Evolutionary conservation across 2,113 vertebrate species (phyloP), one percentile per base, ranked within the genome.

Genomic region (Pseudolaguvia tuberculata): DNA sequence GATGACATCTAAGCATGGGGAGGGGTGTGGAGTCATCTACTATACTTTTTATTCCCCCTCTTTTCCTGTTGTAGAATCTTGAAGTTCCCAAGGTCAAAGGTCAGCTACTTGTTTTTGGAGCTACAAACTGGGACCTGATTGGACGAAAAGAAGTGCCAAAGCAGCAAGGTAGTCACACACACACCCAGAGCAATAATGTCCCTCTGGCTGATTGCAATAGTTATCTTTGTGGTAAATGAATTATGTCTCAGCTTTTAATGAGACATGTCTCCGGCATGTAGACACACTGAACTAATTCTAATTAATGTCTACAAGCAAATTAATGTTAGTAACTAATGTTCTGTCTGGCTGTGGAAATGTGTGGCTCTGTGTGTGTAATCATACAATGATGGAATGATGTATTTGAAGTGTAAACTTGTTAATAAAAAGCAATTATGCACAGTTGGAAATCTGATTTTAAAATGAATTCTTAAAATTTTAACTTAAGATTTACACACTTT

Each of bases 61-160:
- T 47, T 78, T 61, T 82, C 17, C 78, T 56, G 71, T 29, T 57
- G 14, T 88, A 98, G 96, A 97, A 94, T 89, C 94, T 98, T 5
- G 94, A 98, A 84, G 92, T 93, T 56, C 91, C 96, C 75, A 94
- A 94, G 83, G 89, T 88, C 47, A 93, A 94, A 84, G 96, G 96
- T 58, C 95, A 98, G 71, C 91, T 98, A 80, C 88, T 98, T 72
- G 91, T 98, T 78, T 98, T 96, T 85, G 95, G 95, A 67, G 96
- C 96, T 52, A 98, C 96, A 84, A 98, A 98, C 89, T 98, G 96
- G 96, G 95, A 98, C 88, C 82, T 98, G 89, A 97, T 97, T 83
- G 95, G 96, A 87, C 92, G 96, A 50, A 97, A 97, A 85, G 95
- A 98, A 89, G 95, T 98, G 73, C 95, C 96, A 82, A 98, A 98